Evolutionary conservation across 2,888 invertebrate species (phyloP), one percentile per base, ranked within the genome.

Genomic region (Eumerus sabulonum): DNA sequence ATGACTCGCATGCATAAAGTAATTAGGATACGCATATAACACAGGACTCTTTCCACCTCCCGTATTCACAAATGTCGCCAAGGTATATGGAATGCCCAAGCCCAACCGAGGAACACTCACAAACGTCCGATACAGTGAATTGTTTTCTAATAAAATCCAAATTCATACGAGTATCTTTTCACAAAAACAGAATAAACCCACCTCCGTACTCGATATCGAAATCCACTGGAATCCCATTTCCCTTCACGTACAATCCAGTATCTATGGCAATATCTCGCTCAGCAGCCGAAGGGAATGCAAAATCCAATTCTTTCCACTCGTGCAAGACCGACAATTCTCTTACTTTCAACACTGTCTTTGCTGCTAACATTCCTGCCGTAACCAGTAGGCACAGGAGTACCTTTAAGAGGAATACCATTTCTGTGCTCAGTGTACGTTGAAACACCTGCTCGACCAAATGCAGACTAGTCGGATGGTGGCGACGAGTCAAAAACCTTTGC

Each of bases 101-200:
- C 92, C 92, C 83, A 95, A 93, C 2, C 95, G 90, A 0, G 96
- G 96, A 63, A 94, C 91, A 0, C 95, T 92, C 0, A 95, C 89
- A 85, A 95, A 95, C 0, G 94, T 90, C 17, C 91, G 90, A 44
- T 92, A 91, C 73, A 76, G 50, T 1, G 86, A 86, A 9, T 85
- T 85, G 54, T 83, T 83, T 68, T 82, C 84, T 85, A 50, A 51
- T 63, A 60, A 62, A 60, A 18, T 27, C 1, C 14, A 48, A 13
- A 7, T 18, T 68, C 2, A 16, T 12, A 19, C 47, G 27, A 27
- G 7, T 27, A 27, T 27, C 27, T 27, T 27, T n/a, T n/a, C n/a
- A 2, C 9, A 53, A 14, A 0, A 36, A 35, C 12, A 56, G n/a
- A 45, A 11, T 1, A 1, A 38, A 73, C 66, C 13, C 64, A 82